These are phyloP conservation scores for Pelochelys cantorii DNA, from an alignment of 2,797 vertebrate genomes.

Conservation along the genomic window DNA sequence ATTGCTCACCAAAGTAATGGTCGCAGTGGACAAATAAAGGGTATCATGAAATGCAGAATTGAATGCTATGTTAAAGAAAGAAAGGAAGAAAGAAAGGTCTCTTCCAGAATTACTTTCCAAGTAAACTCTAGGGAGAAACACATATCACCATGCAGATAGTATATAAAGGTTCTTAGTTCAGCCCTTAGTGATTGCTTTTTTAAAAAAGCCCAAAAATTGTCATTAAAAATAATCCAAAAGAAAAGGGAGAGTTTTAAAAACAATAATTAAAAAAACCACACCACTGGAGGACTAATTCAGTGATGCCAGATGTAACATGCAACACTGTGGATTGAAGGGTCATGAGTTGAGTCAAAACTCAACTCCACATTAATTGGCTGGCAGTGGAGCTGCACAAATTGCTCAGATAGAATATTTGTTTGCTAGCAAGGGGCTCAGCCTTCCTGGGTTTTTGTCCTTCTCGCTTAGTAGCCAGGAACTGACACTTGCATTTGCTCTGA, in stretches of 20 bases:
- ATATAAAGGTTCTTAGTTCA: constrained; percentile 72
- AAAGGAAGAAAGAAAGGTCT: constrained; percentile 71
- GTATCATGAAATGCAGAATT: constrained; percentile 80
- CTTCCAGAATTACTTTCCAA: constrained; percentile 73
- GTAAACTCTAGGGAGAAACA: constrained; percentile 68
- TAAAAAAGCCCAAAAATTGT: constrained; percentile 46
- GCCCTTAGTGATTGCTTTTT: constrained; percentile 64
- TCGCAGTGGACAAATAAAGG: constrained; percentile 72
- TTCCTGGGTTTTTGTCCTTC: constrained; percentile 57
- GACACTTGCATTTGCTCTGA: constrained; percentile 63
- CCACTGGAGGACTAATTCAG: constrained; percentile 72
- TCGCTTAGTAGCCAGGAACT: constrained; percentile 68
- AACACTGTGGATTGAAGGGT: constrained; percentile 74
- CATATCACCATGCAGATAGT: constrained; percentile 75
- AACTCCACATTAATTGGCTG: constrained; percentile 81
- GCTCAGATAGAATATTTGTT: constrained; percentile 73
- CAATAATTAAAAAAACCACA: constrained; percentile 29
- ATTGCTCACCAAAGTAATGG: constrained; percentile 77
- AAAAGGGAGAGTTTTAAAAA: constrained; percentile 56
- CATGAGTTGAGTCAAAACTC: constrained; percentile 82
- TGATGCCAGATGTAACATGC: constrained; percentile 74
- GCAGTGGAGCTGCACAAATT: constrained; percentile 73
- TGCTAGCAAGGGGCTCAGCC: constrained; percentile 60
- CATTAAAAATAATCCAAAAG: constrained; percentile 14
- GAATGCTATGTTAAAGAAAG: constrained; percentile 65